phyloP scores from a whole-genome alignment of 2,888 invertebrate genomes.

The Taenaris catops region DNA sequence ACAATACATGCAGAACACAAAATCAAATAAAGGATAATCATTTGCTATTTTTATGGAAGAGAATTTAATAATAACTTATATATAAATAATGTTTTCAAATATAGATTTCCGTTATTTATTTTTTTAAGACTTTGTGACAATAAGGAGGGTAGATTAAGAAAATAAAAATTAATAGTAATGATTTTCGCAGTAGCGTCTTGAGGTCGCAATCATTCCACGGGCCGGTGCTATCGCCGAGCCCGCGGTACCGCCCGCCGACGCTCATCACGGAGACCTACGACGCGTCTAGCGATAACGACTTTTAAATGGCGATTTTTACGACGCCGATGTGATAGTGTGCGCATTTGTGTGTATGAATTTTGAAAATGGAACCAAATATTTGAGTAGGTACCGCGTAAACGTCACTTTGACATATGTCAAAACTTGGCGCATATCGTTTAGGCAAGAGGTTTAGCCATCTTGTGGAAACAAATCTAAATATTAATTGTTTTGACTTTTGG shows the following conservation, averaged over 20 bases:
- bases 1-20: conserved; percentile 1
- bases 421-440: not conserved
- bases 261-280: conserved; percentile 61
- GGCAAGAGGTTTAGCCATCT: too few relatives aligned
- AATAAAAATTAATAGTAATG: too few relatives aligned
- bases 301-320: conserved; percentile 38
- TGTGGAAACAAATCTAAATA: too few relatives aligned
- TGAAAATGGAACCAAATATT: conserved; percentile 24
- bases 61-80: not conserved
- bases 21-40: not conserved
- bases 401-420: conserved; percentile 18
- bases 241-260: conserved; percentile 46
- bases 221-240: conserved; percentile 58
- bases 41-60: conserved; percentile 3
- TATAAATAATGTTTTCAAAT: conserved; percentile 24
- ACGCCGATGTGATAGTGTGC: conserved; percentile 11
- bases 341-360: conserved; percentile 3
- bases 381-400: not conserved
- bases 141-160: too few relatives aligned
- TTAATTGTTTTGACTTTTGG: too few relatives aligned
- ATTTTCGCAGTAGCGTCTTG: conserved; percentile 71
- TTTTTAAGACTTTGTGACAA: conserved; percentile 13
- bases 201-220: conserved; percentile 83
- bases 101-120: not conserved
- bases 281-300: conserved; percentile 76